Base-by-base conservation (phyloP, 1,140 invertebrate species). In the Listronotus bonariensis region DNA sequence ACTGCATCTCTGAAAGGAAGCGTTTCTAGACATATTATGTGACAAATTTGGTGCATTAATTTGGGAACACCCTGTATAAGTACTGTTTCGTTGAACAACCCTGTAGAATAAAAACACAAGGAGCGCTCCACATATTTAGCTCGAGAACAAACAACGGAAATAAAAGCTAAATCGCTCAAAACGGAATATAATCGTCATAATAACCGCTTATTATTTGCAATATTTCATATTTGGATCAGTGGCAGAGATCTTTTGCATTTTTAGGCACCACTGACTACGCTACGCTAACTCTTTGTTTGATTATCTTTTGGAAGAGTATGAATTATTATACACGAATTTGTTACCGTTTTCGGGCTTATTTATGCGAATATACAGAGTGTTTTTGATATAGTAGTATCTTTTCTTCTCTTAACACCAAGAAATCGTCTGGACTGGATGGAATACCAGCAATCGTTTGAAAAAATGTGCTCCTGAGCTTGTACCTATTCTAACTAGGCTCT, bases 81-180 rank as follows among this genome's bases (percentile, higher is more conserved):
- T n/a, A n/a, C n/a, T n/a, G n/a, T n/a, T n/a, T n/a, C n/a, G n/a
- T n/a, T 26, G 20, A 26, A 26, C 1, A 1, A 26, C 20, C 2
- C 20, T 26, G 20, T 26, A 54, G 14, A 15, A 40, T n/a, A 6
- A 58, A 48, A 56, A 64, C 34, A 56, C 61, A 36, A 43, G 61
- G 20, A 56, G 51, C 52, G 52, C 61, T 56, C 43, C 36, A 64
- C 61, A 54, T 52, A 38, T 62, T 62, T 34, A 45, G 18, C 17
- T 53, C 36, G 18, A 64, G 61, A 64, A 64, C 61, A 64, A 64
- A 64, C 61, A 64, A 41, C 51, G 61, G 61, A 64, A 64, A 56
- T 55, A 51, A 41, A 34, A 55, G 46, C 11, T 48, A 55, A 64
- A 55, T 45, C 61, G 53, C 38, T 55, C 20, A 40, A 55, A 64